Evolutionary conservation across 2,888 invertebrate species (phyloP), one percentile per base, ranked within the genome.

Genomic region (Lypha dubia): DNA sequence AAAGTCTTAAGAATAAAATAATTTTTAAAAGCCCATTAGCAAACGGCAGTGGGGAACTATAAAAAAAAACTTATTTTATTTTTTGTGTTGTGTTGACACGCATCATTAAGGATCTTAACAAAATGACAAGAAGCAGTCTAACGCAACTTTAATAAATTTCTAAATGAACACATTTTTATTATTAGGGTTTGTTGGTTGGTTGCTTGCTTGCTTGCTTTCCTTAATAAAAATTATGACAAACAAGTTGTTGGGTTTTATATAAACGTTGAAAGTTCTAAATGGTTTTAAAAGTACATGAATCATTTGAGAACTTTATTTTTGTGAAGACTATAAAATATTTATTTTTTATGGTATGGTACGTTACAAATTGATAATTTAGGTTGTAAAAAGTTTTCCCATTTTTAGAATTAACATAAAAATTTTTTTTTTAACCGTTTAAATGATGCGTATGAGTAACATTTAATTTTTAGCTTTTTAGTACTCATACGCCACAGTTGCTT

Each of bases 21-120:
- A 53, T 46, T 22, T 56, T 46, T 9, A 60, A 44, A 58, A 58
- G 51, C 44, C 46, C 58, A 38, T 24, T 49, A 6, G 17, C 0
- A 38, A 38, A 6, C 17, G 49, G 38, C 35, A 49, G 20, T 35
- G 9, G 32, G 49, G 7, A 41, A 51, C 51, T 62, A 60, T 53
- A 63, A 70, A 68, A 62, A 28, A 60, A 51, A 44, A 17, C 17
- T 11, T 11, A 32, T 53, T 75, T 13, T n/a, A n/a, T n/a, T n/a
- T n/a, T n/a, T n/a, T n/a, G n/a, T n/a, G n/a, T n/a, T n/a, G n/a
- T n/a, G n/a, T n/a, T 62, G 44, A 49, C 56, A 76, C 63, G 53
- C 68, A 56, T 75, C 70, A 56, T 56, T 35, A 70, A 56, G 51
- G 49, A 75, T 49, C 63, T 63, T 32, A 76, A 75, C 53, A 46